Conservation (phyloP, 2,888 invertebrate genomes). For the Drosophila mettleri region DNA sequence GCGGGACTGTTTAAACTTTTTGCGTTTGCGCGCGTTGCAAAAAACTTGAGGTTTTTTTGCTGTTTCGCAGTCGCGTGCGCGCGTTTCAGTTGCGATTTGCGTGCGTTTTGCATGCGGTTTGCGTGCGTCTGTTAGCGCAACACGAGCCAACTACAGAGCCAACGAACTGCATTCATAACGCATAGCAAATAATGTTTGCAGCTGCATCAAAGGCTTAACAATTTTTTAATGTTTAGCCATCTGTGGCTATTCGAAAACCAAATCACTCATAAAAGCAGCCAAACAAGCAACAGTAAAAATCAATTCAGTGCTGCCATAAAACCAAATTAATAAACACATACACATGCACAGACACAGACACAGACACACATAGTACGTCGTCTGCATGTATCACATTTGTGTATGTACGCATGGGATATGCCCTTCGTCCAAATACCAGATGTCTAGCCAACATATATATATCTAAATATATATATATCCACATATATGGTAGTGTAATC, state of each 20-base stretch:
- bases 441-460: neutral
- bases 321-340: constrained; percentile 66
- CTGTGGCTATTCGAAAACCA: constrained; percentile 61
- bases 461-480: neutral
- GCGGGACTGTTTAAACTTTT: constrained; percentile 84
- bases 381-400: constrained; percentile 15
- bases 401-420: constrained; percentile 48
- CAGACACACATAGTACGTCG: neutral
- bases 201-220: constrained; percentile 49
- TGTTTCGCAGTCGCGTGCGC: constrained; percentile 65
- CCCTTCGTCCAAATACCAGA: constrained; percentile 49
- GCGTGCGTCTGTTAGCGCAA: constrained; percentile 26
- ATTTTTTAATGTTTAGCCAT: constrained; percentile 49
- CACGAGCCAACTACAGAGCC: constrained; percentile 22
- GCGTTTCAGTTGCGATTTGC: constrained; percentile 62
- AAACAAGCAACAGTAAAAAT: constrained; percentile 71
- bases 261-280: constrained; percentile 64
- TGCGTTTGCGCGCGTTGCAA: constrained; percentile 80
- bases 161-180: constrained; percentile 42
- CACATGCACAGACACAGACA: constrained; percentile 24
- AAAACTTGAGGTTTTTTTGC: constrained; percentile 29
- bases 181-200: constrained; percentile 45
- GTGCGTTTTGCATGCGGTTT: constrained; percentile 59
- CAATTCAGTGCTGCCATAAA: constrained; percentile 73
- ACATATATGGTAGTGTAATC: constrained; percentile 49